These are phyloP conservation scores for Leistus spinibarbis DNA, from an alignment of 2,888 invertebrate species.

Conservation along the genomic window DNA sequence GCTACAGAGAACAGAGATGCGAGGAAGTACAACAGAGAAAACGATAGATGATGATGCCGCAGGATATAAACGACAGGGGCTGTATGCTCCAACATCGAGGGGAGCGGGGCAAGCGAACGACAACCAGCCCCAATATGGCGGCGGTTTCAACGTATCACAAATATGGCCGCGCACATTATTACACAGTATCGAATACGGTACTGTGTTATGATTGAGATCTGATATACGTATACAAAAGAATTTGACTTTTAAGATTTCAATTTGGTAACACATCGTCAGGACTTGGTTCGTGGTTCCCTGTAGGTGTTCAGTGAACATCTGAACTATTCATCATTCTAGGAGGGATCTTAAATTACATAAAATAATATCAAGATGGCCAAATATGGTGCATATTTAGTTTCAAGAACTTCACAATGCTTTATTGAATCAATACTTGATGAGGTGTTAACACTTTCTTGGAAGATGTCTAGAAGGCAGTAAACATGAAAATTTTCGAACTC, in stretches of 20 bases:
- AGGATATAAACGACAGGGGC: neutral
- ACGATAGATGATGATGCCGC: neutral
- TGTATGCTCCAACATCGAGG: neutral
- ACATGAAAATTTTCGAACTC: too few relatives aligned
- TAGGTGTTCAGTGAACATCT: too few relatives aligned
- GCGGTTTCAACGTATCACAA: slow-evolving; percentile 7
- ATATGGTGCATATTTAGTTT: too few relatives aligned
- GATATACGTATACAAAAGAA: too few relatives aligned
- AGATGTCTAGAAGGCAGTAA: too few relatives aligned
- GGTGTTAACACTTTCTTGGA: too few relatives aligned
- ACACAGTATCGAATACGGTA: neutral
- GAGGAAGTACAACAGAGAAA: neutral
- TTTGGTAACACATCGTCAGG: neutral
- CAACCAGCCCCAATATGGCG: slow-evolving; percentile 21
- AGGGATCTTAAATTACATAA: too few relatives aligned
- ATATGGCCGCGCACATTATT: slow-evolving; percentile 16
- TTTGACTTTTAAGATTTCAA: neutral
- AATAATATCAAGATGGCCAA: too few relatives aligned
- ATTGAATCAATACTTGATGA: too few relatives aligned
- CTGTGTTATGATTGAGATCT: neutral
- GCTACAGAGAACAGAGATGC: neutral
- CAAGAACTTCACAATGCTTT: too few relatives aligned
- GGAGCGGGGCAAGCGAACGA: neutral
- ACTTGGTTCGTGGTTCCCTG: too few relatives aligned
- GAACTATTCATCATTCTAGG: too few relatives aligned